A percentile compares a stretch with the other conserved stretches of the same genome.
Conservation (phyloP, 2,888 invertebrate species). For the Celastrina argiolus region DNA sequence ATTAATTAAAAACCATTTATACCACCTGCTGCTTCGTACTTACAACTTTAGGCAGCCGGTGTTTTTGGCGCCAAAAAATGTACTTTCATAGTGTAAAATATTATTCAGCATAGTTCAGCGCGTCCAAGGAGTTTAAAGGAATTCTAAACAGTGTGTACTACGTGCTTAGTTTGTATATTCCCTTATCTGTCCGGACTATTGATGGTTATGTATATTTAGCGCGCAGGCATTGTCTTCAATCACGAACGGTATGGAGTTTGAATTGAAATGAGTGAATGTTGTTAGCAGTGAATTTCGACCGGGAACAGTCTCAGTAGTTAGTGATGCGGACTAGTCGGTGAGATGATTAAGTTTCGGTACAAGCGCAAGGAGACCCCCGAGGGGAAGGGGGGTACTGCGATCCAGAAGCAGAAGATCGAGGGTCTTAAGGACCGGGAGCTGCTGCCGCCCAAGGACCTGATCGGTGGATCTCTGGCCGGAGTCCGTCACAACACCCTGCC, state of each 20-base stretch:
- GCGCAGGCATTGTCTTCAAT: slow-evolving; percentile 59
- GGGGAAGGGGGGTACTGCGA: slow-evolving; percentile 51
- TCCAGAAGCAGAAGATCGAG: slow-evolving; percentile 72
- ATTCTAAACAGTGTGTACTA: slow-evolving; percentile 59
- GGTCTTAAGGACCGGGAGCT: slow-evolving; percentile 64
- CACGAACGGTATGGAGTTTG: slow-evolving; percentile 48
- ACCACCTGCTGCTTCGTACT: slow-evolving; percentile 51
- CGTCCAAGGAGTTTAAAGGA: slow-evolving; percentile 41
- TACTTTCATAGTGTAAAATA: slow-evolving; percentile 27
- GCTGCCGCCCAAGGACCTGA: slow-evolving; percentile 65
- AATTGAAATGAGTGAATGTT: slow-evolving; percentile 45
- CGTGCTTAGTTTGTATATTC: slow-evolving; percentile 70
- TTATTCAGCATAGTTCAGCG: slow-evolving; percentile 45
- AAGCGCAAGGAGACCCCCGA: slow-evolving; percentile 78
- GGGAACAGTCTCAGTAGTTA: slow-evolving; percentile 35
- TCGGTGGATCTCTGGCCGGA: slow-evolving; percentile 60
- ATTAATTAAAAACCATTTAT: slow-evolving; percentile 42
- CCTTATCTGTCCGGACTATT: slow-evolving; percentile 52
- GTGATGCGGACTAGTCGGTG: slow-evolving; percentile 58
- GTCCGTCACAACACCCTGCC: slow-evolving; percentile 70
- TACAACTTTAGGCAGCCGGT: slow-evolving; percentile 40
- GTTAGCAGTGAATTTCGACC: slow-evolving; percentile 24
- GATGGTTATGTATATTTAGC: slow-evolving; percentile 58
- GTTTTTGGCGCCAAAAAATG: slow-evolving; percentile 60
- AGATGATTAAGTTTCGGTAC: slow-evolving; percentile 83